Conservation (phyloP, 53 echinoderm and acorn worm species). For the Holothuria leucospilota region DNA sequence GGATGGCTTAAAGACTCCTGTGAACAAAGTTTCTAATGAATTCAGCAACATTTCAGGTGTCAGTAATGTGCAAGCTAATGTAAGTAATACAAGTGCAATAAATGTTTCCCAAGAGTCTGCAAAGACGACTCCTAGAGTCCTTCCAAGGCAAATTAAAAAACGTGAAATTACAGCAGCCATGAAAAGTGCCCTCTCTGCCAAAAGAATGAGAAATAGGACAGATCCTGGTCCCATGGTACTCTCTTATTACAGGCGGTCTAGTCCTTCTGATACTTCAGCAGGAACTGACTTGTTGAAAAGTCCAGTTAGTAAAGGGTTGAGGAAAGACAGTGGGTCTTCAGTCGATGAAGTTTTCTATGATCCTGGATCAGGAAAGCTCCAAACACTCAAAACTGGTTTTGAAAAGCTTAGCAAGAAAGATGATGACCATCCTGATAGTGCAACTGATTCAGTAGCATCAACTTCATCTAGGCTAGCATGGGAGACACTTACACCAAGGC, state of each 20-base stretch:
- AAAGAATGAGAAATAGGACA: conserved; percentile 76
- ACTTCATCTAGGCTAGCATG: conserved; percentile 83
- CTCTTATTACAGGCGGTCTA: conserved; percentile 40
- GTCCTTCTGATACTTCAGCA: conserved; percentile 51
- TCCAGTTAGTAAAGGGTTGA: conserved; percentile 46
- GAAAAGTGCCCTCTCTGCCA: conserved; percentile 60
- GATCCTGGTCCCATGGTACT: conserved; percentile 72
- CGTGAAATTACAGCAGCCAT: conserved; percentile 59
- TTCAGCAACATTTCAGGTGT: conserved; percentile 18
- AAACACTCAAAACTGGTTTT: conserved; percentile 74
- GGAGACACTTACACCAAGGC: conserved; percentile 89
- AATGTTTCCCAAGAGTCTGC: conserved; percentile 18
- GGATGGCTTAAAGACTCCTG: conserved; percentile 36
- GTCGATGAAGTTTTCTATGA: conserved; percentile 62
- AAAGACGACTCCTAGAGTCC: conserved; percentile 6
- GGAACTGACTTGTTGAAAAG: conserved; percentile 53
- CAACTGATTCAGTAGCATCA: conserved; percentile 81
- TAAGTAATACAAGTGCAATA: conserved; percentile 48
- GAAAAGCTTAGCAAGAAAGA: conserved; percentile 74
- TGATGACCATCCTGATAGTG: conserved; percentile 77
- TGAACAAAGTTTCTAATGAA: conserved; percentile 6
- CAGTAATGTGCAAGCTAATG: conserved; percentile 40
- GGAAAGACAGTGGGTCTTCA: conserved; percentile 75
- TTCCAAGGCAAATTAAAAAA: conserved; percentile 22
- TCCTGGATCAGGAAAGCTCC: conserved; percentile 57